Base-by-base conservation (phyloP, 2,113 vertebrate genomes). In the Gallinago media region DNA sequence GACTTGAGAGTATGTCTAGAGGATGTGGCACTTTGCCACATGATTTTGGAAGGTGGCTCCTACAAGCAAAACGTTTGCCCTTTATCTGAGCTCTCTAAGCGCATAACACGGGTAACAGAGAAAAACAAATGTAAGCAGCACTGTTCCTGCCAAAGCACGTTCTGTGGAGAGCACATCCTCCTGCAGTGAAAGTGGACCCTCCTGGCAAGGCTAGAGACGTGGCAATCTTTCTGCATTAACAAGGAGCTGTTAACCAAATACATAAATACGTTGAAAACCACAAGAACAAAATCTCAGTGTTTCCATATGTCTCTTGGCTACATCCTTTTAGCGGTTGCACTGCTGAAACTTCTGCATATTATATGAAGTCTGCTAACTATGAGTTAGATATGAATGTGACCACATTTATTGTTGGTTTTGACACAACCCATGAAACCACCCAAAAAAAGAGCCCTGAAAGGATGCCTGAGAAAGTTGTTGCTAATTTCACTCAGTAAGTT, bases 221-320 rank as follows among this genome's bases (percentile, higher is more conserved):
- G 71, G 87, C 78, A 89, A 63, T 71, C 63, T 61, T 80, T 84
- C 76, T 81, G 34, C 72, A 75, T 78, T 89, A 93, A 89, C 1
- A 1, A 92, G 68, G 49, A 18, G 22, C 59, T 77, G 71, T 88
- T 94, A 93, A 85, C 89, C 92, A 96, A 96, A 88, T 77, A 83
- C 63, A 83, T 67, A 92, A 92, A 88, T 89, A 95, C 52, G 7
- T 31, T 59, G 40, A 67, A 93, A 95, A 54, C 93, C 65, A 65
- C 85, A 72, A 75, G 79, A 94, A 88, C 23, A 83, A 88, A 90
- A 92, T 88, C 52, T 89, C 49, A 65, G 72, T 86, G 25, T 88
- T 96, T 92, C 88, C 85, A 54, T 93, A 78, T 74, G 85, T 71
- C 27, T 76, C 58, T 91, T 93, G 88, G 65, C 94, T 93, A 56